Evolutionary conservation across 2,888 invertebrate genomes (phyloP), one percentile per base, ranked within the genome.

Genomic region (Teleogryllus oceanicus): DNA sequence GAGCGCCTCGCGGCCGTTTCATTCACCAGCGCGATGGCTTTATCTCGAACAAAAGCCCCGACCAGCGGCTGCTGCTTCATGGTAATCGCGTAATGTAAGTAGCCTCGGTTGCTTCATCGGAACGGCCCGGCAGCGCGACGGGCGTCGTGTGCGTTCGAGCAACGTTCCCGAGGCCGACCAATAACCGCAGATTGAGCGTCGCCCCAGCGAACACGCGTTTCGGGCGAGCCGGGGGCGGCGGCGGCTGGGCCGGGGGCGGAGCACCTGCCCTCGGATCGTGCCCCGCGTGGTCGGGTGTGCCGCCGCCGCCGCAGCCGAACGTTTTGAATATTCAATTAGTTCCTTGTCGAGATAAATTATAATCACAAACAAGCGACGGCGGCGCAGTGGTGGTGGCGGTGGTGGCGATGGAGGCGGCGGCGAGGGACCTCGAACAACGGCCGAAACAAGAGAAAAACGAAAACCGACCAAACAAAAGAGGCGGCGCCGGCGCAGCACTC

Each of bases 341-440:
- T 62, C 62, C 62, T 62, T 62, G 62, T 62, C 62, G 62, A 62
- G 62, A 62, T 62, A 62, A 62, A 62, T 62, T 62, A 62, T 62
- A 62, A 62, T 62, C 62, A 62, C 62, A 62, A 62, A 62, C 62
- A 62, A 62, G 62, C 62, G 62, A 62, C 62, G 62, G 62, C 62
- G 62, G 62, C 37, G 37, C 62, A 62, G 62, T 18, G 62, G 62
- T 62, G 62, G 62, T 62, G 62, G 62, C 62, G 18, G 62, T n/a
- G 62, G 62, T 62, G n/a, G 16, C 62, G 5, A n/a, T 12, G 62
- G 16, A n/a, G n/a, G 62, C 13, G 62, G 13, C 62, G 62, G n/a
- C 62, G 62, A 1, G 62, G 62, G 62, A 62, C 8, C 37, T 37
- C 37, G 37, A 62, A 62, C n/a, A 62, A 62, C 16, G n/a, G n/a